phyloP scores from a whole-genome alignment of 1,140 invertebrate species.

The Anthonomus grandis region DNA sequence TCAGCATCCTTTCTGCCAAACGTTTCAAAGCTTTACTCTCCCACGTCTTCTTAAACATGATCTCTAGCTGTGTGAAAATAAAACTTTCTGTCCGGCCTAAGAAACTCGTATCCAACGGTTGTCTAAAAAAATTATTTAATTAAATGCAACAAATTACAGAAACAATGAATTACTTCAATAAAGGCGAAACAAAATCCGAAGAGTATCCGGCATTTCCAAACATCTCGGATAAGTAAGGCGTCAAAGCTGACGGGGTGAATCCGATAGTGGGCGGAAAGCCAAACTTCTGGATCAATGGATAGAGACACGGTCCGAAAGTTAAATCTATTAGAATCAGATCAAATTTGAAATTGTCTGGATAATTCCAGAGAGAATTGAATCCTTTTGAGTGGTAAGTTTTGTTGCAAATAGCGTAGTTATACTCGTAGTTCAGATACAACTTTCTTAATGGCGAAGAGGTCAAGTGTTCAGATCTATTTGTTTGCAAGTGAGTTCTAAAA shows the following conservation, averaged over 20 bases:
- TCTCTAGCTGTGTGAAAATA: slow-evolving; percentile 20
- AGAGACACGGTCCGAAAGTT: slow-evolving; percentile 23
- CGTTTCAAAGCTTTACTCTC: neutral
- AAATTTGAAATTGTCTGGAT: slow-evolving; percentile 31
- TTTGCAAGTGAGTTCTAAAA: slow-evolving; percentile 11
- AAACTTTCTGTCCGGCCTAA: slow-evolving; percentile 26
- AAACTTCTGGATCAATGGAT: slow-evolving; percentile 31
- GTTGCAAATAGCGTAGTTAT: slow-evolving; percentile 20
- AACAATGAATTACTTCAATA: slow-evolving; percentile 8
- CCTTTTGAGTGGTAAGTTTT: slow-evolving; percentile 21
- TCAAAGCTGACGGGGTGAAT: slow-evolving; percentile 28
- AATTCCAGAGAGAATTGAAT: slow-evolving; percentile 25
- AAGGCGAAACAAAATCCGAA: slow-evolving; percentile 17
- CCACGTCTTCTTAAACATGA: neutral
- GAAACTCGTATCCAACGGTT: slow-evolving; percentile 5
- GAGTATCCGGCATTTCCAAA: slow-evolving; percentile 26
- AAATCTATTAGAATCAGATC: slow-evolving; percentile 34
- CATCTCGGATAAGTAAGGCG: slow-evolving; percentile 23
- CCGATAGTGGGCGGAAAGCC: slow-evolving; percentile 23
- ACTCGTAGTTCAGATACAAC: slow-evolving; percentile 9
- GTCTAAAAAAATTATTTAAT: no score
- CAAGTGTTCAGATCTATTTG: slow-evolving; percentile 12
- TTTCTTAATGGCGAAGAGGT: neutral
- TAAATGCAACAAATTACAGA: neutral
- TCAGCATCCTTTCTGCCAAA: slow-evolving; percentile 26